A percentile compares a stretch with the other conserved stretches of the same genome.
phyloP scores from a whole-genome alignment of 92 coral and sea anemone species.

The Nematostella vectensis region DNA sequence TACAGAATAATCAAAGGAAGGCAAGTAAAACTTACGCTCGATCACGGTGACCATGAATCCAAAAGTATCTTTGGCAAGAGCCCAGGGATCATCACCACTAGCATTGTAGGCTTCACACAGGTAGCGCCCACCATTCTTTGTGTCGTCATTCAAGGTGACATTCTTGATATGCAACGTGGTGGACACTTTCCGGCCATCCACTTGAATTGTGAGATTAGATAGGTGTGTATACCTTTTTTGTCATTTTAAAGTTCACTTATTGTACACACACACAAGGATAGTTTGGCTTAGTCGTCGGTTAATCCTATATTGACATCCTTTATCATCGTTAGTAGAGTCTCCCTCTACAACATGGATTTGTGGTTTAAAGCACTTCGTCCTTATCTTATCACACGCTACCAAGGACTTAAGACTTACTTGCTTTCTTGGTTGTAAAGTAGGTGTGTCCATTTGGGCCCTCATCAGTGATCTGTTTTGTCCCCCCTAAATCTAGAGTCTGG shows the following conservation, averaged over 20 bases:
- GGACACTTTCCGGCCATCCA: slow-evolving; percentile 13
- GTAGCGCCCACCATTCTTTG: slow-evolving; percentile 5
- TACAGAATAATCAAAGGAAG: too few species aligned
- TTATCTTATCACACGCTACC: too few species aligned
- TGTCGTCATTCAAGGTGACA: slow-evolving; percentile 21
- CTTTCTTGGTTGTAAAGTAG: slow-evolving; percentile 2
- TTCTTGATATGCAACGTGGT: slow-evolving; percentile 26
- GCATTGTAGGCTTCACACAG: slow-evolving; percentile 27
- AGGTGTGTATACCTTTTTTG: too few species aligned
- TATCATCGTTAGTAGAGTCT: too few species aligned
- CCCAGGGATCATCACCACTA: not conserved
- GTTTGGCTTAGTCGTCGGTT: too few species aligned
- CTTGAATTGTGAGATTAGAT: slow-evolving; percentile 7
- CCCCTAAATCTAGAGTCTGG: slow-evolving; percentile 4
- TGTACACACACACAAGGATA: too few species aligned
- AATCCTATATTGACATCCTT: too few species aligned
- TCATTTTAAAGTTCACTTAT: too few species aligned
- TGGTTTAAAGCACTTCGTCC: too few species aligned
- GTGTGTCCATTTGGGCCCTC: slow-evolving; percentile 13
- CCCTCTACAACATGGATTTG: too few species aligned
- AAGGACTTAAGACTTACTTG: too few species aligned
- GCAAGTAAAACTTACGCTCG: slow-evolving; percentile 19
- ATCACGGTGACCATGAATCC: slow-evolving; percentile 28
- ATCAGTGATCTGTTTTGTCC: not conserved
- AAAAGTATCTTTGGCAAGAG: not conserved